Evolutionary conservation across 2,113 vertebrate genomes (phyloP).

Genomic region (Promerops cafer): DNA sequence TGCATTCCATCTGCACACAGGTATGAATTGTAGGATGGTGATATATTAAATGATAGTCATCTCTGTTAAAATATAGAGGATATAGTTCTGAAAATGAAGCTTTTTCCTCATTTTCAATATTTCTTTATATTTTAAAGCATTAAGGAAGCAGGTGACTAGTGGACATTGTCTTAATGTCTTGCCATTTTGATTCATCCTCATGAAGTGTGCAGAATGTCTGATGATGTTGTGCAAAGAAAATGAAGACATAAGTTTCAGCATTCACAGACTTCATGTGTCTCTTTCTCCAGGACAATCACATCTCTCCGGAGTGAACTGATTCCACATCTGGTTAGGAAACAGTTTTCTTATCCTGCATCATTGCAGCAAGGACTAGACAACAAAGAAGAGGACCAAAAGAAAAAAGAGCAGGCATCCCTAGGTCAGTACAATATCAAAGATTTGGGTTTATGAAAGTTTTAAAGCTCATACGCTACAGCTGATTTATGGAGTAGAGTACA

Average conservation of each 20-base stretch:
- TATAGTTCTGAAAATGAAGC: neutral
- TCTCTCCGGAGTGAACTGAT: constrained; percentile 93
- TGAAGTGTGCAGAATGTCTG: neutral
- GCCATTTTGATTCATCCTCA: neutral
- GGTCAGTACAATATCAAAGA: constrained; percentile 54
- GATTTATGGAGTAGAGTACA: neutral
- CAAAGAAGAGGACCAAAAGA: constrained; percentile 79
- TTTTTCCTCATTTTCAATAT: neutral
- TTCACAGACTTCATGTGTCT: neutral
- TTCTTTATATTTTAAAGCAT: neutral
- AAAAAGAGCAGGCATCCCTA: constrained; percentile 70
- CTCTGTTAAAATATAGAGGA: neutral
- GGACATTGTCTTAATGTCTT: neutral
- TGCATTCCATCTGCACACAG: neutral
- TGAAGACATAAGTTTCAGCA: neutral
- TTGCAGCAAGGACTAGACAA: constrained; percentile 76
- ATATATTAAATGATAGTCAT: neutral
- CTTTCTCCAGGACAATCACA: constrained; percentile 82
- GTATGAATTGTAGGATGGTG: neutral
- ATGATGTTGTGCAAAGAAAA: neutral
- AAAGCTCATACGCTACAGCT: neutral
- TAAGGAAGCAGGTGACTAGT: neutral
- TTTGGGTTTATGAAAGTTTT: neutral
- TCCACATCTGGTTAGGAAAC: constrained; percentile 92
- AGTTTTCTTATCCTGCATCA: constrained; percentile 81